phyloP scores from a whole-genome alignment of 2,888 invertebrate genomes.

The Camptogramma bilineatum region DNA sequence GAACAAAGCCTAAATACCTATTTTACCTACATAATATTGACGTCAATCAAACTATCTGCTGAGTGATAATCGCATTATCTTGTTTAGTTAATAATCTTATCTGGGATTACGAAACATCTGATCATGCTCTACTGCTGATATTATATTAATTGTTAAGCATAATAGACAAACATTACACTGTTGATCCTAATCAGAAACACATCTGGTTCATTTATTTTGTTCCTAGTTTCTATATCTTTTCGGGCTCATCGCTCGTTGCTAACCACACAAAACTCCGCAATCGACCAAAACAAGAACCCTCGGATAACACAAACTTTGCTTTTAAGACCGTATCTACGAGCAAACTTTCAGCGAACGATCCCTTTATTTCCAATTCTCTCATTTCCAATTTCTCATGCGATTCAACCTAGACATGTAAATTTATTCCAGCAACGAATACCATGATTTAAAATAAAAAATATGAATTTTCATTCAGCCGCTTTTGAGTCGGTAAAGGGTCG shows the following conservation, averaged over 20 bases:
- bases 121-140: constrained; percentile 12
- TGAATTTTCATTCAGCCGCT: constrained; percentile 40
- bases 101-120: constrained; percentile 15
- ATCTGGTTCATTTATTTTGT: not conserved
- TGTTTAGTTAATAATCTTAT: constrained; percentile 19
- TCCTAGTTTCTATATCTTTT: constrained; percentile 1
- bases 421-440: constrained; percentile 29
- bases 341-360: constrained; percentile 56
- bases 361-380: constrained; percentile 53
- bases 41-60: constrained; percentile 7
- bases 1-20: no score
- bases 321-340: constrained; percentile 58
- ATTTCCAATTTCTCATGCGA: constrained; percentile 50
- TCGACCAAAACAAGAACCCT: constrained; percentile 36
- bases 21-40: no score
- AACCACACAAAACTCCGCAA: constrained; percentile 43
- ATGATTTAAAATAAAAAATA: constrained; percentile 33
- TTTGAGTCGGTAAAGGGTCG: constrained; percentile 39
- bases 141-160: not conserved
- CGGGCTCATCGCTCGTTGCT: constrained; percentile 21
- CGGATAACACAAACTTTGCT: constrained; percentile 58
- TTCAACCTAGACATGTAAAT: constrained; percentile 41
- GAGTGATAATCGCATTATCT: constrained; percentile 10
- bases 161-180: not conserved
- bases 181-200: not conserved